These are phyloP conservation scores for Drosophila erecta DNA, from an alignment of 1,140 invertebrate species.

Conservation along the genomic window DNA sequence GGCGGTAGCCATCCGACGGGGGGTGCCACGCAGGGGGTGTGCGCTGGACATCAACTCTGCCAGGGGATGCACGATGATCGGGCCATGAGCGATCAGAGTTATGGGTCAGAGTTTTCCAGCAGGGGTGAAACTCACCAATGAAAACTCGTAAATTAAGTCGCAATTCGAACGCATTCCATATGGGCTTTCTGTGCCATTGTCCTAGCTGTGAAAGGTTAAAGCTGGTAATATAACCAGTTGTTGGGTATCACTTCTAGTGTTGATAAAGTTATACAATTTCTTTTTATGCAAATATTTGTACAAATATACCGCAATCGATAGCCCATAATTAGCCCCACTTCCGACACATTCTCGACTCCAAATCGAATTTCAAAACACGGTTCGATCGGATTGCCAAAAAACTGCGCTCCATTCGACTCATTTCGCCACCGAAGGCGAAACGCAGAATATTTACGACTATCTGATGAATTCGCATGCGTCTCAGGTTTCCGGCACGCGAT, in stretches of 20 bases:
- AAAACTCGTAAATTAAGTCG: slow-evolving; percentile 6
- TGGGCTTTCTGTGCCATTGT: neutral
- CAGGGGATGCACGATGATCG: slow-evolving; percentile 16
- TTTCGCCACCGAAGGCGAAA: slow-evolving; percentile 1
- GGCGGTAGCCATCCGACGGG: slow-evolving; percentile 11
- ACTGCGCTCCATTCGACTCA: slow-evolving; percentile 24
- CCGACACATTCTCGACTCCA: slow-evolving; percentile 27
- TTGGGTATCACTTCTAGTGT: no score
- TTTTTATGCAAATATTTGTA: slow-evolving; percentile 30
- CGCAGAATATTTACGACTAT: slow-evolving; percentile 16
- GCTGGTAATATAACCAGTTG: neutral
- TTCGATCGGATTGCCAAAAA: slow-evolving; percentile 12
- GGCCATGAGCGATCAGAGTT: slow-evolving; percentile 17
- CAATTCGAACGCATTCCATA: no score
- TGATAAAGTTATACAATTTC: neutral
- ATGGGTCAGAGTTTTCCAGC: slow-evolving; percentile 4
- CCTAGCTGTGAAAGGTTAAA: neutral
- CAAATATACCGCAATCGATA: slow-evolving; percentile 16
- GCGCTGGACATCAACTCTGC: neutral
- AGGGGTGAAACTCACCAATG: slow-evolving; percentile 5
- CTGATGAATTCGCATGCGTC: slow-evolving; percentile 37
- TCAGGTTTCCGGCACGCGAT: slow-evolving; percentile 56
- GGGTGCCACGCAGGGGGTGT: slow-evolving; percentile 3
- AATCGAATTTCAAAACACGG: slow-evolving; percentile 11
- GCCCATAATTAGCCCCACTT: slow-evolving; percentile 38